A percentile compares a stretch with the other conserved stretches of the same genome.
These are phyloP conservation scores for Drosophila novamexicana DNA, from an alignment of 1,140 invertebrate genomes.

Conservation along the genomic window DNA sequence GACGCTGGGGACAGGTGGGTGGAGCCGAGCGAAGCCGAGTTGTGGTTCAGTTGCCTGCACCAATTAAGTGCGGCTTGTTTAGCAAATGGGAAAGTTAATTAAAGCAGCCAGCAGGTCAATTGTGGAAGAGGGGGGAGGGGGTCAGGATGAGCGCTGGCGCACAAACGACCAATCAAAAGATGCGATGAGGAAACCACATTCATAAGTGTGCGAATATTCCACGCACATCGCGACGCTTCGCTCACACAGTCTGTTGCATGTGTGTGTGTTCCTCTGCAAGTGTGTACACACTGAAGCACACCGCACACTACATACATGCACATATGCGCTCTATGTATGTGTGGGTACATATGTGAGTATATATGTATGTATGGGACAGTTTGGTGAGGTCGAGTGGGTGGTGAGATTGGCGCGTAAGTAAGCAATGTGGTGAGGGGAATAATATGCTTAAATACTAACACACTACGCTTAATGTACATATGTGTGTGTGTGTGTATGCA, in stretches of 20 bases:
- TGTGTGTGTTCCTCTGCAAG: constrained; percentile 6
- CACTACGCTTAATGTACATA: not conserved
- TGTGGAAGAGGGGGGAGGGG: constrained; percentile 1
- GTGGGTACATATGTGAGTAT: not conserved
- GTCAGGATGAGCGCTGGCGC: constrained; percentile 52
- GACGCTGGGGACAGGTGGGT: constrained; percentile 14
- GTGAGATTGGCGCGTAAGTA: constrained; percentile 1
- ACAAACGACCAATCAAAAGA: constrained; percentile 76
- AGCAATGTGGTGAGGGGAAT: not conserved
- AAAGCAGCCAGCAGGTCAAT: constrained; percentile 40
- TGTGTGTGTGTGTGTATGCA: too few species aligned
- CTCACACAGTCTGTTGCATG: constrained; percentile 10
- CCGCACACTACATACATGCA: not conserved
- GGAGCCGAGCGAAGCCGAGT: constrained; percentile 9
- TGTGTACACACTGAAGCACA: constrained; percentile 9
- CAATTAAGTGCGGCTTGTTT: constrained; percentile 61
- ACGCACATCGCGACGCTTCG: constrained; percentile 33
- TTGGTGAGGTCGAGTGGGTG: constrained; percentile 36
- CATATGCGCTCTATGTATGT: not conserved
- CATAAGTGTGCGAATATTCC: constrained; percentile 60
- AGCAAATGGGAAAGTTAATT: constrained; percentile 64
- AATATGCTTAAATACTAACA: constrained; percentile 21
- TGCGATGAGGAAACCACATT: constrained; percentile 51
- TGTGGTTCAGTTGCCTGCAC: constrained; percentile 28
- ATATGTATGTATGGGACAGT: constrained; percentile 28